Base-by-base conservation (phyloP, 2,113 vertebrate species). In the Cinclus cinclus region DNA sequence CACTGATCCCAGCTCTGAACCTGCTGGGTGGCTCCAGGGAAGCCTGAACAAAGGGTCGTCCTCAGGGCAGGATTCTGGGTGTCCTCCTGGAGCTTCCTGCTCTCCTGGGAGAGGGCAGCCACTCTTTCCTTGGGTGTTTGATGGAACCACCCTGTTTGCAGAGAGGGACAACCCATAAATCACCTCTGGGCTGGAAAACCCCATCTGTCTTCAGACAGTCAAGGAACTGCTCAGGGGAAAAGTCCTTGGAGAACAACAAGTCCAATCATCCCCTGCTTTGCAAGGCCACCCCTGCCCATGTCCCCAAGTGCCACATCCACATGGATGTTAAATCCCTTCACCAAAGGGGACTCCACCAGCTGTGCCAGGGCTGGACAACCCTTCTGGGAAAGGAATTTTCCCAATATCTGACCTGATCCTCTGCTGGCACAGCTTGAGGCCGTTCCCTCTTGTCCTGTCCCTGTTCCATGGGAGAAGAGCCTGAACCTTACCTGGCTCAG, bases 161-260 rank as follows among this genome's bases (percentile, higher is more conserved):
- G 1, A 28, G 53, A 28, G 41, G 85, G 64, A 55, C 44, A 12
- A 56, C 4, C 62, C 56, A 5, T 67, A 27, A 82, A 88, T 33
- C 83, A 56, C 3, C 13, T 20, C 1, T 0, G 6, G 35, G 50
- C n/a, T 63, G 89, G 75, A 94, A 94, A 88, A 33, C 13, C 83
- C 89, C 47, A 3, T 2, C 15, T 2, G 2, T 1, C 27, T 19
- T 6, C 28, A 7, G 42, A 31, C 21, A 39, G 11, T 11, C 20
- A 1, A 11, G 60, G 63, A 78, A 46, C 3, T 46, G 74, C 5
- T 23, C 33, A 69, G 46, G 52, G 41, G 20, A 42, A 59, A 59
- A 9, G 10, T 7, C 8, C 37, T 39, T 1, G 0, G 33, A 15
- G 58, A 1, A 1, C 13, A 10, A 9, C 1, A 2, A 62, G 15